Evolutionary conservation across 2,797 vertebrate genomes (phyloP), one percentile per base, ranked within the genome.

Genomic region (Pteronotus mesoamericanus): DNA sequence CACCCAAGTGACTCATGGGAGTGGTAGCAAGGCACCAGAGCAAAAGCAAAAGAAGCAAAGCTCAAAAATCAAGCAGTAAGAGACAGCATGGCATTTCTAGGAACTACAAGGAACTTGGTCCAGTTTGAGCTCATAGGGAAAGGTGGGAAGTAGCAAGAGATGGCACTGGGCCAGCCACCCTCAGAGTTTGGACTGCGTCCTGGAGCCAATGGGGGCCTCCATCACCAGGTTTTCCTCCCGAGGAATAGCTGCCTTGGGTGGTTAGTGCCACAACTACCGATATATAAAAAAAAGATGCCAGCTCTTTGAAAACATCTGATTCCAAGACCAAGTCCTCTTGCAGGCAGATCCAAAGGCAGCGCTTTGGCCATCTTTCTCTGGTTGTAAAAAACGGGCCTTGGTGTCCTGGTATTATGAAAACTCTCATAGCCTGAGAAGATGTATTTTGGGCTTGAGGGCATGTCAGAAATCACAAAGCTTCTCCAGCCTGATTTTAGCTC

Each of bases 401-500:
- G n/a, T 82, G 78, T 79, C 85, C n/a, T 29, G 21, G 34, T 29
- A 48, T 66, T 61, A 84, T 57, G 64, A 86, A 71, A 91, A 34
- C 37, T 68, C 32, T 86, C 39, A 11, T 16, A 39, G n/a, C 22
- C 19, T 74, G 24, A 90, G 59, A 91, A 88, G 26, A 46, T 78
- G 24, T 29, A 44, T 83, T 93, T 71, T 42, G 46, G 64, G 55
- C 44, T 61, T 80, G 19, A 46, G 16, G 69, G 10, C 34, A 24
- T 84, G 37, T 94, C 53, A 77, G 64, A 95, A 85, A 64, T 34
- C 34, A 71, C 2, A 10, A 55, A 39, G 37, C 57, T 80, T 95
- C 96, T 84, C 51, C 72, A 91, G 84, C 32, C 59, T 89, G 80
- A 83, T 57, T 91, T 24, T n/a, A 68, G 51, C 42, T 87, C 80